A percentile compares a stretch with the other conserved stretches of the same genome.
These are phyloP conservation scores for Pao palembangensis DNA, from an alignment of 2,113 vertebrate species.

Conservation along the genomic window DNA sequence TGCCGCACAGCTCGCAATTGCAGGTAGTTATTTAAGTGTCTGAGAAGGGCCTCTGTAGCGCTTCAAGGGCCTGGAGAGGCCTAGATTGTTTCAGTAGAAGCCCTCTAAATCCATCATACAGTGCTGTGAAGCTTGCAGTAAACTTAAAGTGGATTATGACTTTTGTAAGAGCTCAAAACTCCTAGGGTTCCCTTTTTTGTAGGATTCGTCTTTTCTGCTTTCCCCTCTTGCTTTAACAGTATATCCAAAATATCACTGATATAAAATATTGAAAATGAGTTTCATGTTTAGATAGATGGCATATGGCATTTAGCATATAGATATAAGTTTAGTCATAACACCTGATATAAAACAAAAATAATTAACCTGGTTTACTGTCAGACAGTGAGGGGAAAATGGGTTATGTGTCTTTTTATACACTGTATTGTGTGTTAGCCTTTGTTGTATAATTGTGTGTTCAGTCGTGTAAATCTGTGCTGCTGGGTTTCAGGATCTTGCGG, in stretches of 20 bases:
- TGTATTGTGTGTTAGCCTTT: not conserved
- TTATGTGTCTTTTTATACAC: too few relatives aligned
- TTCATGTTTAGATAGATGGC: too few relatives aligned
- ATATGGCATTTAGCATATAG: not conserved
- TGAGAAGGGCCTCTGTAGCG: conserved; percentile 46
- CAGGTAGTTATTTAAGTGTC: conserved; percentile 47
- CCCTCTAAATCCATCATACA: conserved; percentile 37
- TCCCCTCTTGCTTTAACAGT: too few relatives aligned
- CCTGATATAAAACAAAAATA: not conserved
- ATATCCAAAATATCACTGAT: too few relatives aligned
- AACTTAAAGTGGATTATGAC: too few relatives aligned
- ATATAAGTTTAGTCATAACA: not conserved
- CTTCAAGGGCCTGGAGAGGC: conserved; percentile 58
- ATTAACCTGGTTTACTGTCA: too few relatives aligned
- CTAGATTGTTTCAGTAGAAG: conserved; percentile 49
- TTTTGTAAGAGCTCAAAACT: not conserved
- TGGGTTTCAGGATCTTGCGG: conserved; percentile 80
- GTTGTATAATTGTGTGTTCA: too few relatives aligned
- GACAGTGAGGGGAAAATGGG: too few relatives aligned
- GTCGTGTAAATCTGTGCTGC: not conserved
- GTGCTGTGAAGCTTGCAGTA: conserved; percentile 23
- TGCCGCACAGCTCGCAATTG: conserved; percentile 46
- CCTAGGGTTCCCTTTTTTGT: too few relatives aligned
- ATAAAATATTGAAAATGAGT: too few relatives aligned
- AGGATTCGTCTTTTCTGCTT: too few relatives aligned